Percentiles rank a stretch among this genome's conserved stretches.
Conservation (phyloP, 2,113 vertebrate species). For the Oryzias woworae region DNA sequence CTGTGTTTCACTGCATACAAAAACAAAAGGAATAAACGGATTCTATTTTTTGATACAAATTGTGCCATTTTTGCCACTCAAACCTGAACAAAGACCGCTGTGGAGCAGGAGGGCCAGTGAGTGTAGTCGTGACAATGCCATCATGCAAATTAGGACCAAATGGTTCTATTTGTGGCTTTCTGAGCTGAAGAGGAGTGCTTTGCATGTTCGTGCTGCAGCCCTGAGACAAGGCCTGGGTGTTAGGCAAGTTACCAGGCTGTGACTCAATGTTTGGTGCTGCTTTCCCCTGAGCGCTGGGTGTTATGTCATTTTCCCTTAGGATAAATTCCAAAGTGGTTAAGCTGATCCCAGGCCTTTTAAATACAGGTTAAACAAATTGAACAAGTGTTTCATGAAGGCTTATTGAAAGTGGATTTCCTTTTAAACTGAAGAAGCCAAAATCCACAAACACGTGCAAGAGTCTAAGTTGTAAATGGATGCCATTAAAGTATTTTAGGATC, state of each 20-base stretch:
- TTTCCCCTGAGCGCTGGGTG: constrained; percentile 39
- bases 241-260: constrained; percentile 61
- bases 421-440: constrained; percentile 1
- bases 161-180: constrained; percentile 42
- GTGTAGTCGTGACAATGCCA: constrained; percentile 45
- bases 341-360: constrained; percentile 42
- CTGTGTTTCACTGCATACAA: not conserved
- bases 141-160: constrained; percentile 27
- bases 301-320: constrained; percentile 62
- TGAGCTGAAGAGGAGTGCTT: constrained; percentile 40
- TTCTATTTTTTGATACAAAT: not conserved
- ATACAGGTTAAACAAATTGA: constrained; percentile 30
- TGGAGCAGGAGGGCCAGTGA: constrained; percentile 13
- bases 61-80: constrained; percentile 30
- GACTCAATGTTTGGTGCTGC: constrained; percentile 68
- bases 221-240: constrained; percentile 53
- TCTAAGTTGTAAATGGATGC: not conserved
- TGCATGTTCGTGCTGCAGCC: constrained; percentile 45
- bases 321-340: constrained; percentile 49
- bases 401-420: constrained; percentile 46
- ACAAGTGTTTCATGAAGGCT: constrained; percentile 22
- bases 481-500: not conserved
- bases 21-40: not conserved
- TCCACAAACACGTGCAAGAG: not conserved
- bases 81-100: constrained; percentile 14